Base-by-base conservation (phyloP, 53 echinoderm and acorn worm species). In the Arbacia lixula region DNA sequence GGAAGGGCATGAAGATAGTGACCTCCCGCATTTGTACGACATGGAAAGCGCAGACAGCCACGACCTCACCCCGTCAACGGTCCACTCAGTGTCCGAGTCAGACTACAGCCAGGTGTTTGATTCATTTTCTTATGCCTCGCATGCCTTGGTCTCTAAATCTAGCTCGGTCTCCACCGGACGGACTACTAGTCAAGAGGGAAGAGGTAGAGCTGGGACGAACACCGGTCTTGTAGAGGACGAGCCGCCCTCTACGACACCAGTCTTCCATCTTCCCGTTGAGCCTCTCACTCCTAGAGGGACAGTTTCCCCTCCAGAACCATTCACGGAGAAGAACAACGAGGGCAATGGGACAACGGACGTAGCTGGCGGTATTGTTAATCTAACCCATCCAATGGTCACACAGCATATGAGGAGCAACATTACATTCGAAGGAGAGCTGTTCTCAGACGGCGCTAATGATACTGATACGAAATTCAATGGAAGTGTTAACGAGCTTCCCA, bases 401-500 rank as follows among this genome's bases (percentile, higher is more conserved):
- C n/a, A n/a, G n/a, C n/a, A n/a, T n/a, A n/a, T n/a, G n/a, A n/a
- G n/a, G n/a, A n/a, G n/a, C n/a, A n/a, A n/a, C n/a, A n/a, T n/a
- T n/a, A n/a, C n/a, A n/a, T n/a, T n/a, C n/a, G n/a, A n/a, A n/a
- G n/a, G n/a, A n/a, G n/a, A n/a, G n/a, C n/a, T n/a, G n/a, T n/a
- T n/a, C n/a, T n/a, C n/a, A n/a, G n/a, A n/a, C n/a, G n/a, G n/a
- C n/a, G n/a, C n/a, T n/a, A 69, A 69, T 69, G 43, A 2, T 1
- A 69, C 46, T 0, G 43, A 27, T 69, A 27, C 6, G 20, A 69
- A 43, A 12, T 16, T 69, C 12, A 69, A 69, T 6, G 69, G 69
- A 69, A 69, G 69, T 69, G 40, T 69, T 21, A 69, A 69, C 42
- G 69, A 69, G 24, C 69, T 69, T 42, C 69, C 69, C 2, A 40